phyloP scores from a whole-genome alignment of 2,888 invertebrate genomes.

The Petrolisthes manimaculis region DNA sequence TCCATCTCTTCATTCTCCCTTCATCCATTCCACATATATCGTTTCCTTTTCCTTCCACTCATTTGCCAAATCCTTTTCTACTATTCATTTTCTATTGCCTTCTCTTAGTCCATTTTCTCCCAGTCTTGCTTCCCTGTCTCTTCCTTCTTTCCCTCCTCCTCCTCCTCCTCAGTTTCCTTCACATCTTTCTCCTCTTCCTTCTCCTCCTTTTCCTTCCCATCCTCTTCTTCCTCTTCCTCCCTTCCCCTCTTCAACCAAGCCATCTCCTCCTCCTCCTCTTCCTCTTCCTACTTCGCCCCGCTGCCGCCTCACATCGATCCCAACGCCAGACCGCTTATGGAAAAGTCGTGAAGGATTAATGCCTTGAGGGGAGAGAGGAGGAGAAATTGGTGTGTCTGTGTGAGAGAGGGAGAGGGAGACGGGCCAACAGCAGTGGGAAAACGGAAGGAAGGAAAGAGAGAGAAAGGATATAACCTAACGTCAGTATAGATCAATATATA shows the following conservation, averaged over 20 bases:
- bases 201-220: too few species aligned
- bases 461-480: too few species aligned
- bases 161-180: background rate
- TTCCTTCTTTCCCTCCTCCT: background rate
- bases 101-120: too few species aligned
- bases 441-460: background rate
- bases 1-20: too few species aligned
- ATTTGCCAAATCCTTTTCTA: too few species aligned
- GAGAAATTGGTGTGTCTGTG: background rate
- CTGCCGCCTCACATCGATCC: background rate
- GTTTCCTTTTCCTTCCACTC: too few species aligned
- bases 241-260: too few species aligned
- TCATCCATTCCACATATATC: too few species aligned
- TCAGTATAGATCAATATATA: too few species aligned
- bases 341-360: background rate
- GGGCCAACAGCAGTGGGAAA: too few species aligned
- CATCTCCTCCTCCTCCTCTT: background rate
- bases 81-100: too few species aligned
- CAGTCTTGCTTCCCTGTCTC: too few species aligned
- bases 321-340: background rate
- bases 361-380: background rate
- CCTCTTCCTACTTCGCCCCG: background rate
- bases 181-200: background rate
- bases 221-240: background rate
- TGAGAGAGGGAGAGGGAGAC: background rate